Conservation (phyloP, 2,888 invertebrate species). For the Alentia gelatinosa region DNA sequence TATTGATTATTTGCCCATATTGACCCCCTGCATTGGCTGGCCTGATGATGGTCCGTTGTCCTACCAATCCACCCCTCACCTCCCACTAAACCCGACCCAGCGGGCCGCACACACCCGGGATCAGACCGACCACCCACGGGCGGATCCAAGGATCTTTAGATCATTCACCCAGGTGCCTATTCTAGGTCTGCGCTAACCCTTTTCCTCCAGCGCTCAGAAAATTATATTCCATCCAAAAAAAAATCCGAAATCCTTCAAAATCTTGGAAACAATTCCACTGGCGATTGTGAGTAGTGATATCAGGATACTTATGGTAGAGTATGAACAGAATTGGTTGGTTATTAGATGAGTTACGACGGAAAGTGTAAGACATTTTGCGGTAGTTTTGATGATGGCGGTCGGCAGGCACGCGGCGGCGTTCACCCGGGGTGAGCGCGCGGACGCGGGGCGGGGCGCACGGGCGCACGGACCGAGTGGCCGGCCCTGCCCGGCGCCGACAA, state of each 20-base stretch:
- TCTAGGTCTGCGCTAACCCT: neutral
- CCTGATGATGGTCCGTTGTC: neutral
- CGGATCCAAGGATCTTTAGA: constrained; percentile 20
- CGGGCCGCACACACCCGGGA: neutral
- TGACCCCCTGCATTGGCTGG: neutral
- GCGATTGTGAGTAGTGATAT: too few species aligned
- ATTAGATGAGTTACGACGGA: neutral
- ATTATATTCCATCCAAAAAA: neutral
- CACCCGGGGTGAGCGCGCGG: neutral
- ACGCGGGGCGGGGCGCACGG: neutral
- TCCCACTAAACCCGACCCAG: neutral
- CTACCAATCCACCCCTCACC: neutral
- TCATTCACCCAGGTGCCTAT: constrained; percentile 26
- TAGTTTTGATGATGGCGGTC: neutral
- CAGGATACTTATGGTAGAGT: too few species aligned
- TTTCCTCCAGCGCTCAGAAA: neutral
- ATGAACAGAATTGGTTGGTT: too few species aligned
- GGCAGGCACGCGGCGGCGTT: neutral
- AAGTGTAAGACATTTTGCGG: neutral
- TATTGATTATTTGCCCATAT: neutral
- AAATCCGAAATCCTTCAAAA: too few species aligned
- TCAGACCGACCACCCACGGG: neutral
- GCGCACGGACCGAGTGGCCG: neutral
- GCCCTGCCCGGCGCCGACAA: constrained; percentile 27
- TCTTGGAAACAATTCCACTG: too few species aligned